A percentile compares a stretch with the other conserved stretches of the same genome.
These are phyloP conservation scores for Bursaphelenchus mucronatus DNA, from an alignment of 1,140 invertebrate species.

Conservation along the genomic window DNA sequence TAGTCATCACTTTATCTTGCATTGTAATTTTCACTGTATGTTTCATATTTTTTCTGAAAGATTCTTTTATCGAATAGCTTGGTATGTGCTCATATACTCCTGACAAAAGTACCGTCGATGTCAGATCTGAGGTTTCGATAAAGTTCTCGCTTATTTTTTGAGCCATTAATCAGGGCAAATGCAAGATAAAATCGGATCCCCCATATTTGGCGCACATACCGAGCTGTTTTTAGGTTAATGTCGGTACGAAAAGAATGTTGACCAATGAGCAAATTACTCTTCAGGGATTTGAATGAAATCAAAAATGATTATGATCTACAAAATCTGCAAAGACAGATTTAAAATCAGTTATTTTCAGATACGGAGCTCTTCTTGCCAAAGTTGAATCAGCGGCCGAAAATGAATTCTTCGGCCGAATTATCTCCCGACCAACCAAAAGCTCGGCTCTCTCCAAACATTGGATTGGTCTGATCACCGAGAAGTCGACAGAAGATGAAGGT, in stretches of 20 bases:
- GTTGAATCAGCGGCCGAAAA: conserved; percentile 54
- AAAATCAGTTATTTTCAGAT: conserved; percentile 40
- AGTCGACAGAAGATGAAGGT: conserved; percentile 15
- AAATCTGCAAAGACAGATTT: conserved; percentile 7
- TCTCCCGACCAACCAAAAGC: conserved; percentile 41
- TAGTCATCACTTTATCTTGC: not conserved
- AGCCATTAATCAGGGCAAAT: not conserved
- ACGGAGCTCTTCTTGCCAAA: conserved; percentile 49
- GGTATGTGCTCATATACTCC: not conserved
- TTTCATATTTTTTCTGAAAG: conserved; percentile 9
- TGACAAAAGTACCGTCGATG: not conserved
- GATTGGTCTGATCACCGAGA: conserved; percentile 21
- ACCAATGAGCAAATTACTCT: not conserved
- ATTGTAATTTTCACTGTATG: not conserved
- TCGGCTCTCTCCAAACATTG: conserved; percentile 32
- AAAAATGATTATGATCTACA: conserved; percentile 3
- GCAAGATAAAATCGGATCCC: not conserved
- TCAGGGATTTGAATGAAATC: too few species aligned
- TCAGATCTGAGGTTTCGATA: not conserved
- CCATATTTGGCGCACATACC: not conserved
- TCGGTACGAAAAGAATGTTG: conserved; percentile 5
- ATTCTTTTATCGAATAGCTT: not conserved
- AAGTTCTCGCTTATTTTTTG: not conserved
- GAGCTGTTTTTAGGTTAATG: not conserved
- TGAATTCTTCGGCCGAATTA: conserved; percentile 41